Evolutionary conservation across 2,113 vertebrate species (phyloP).

Genomic region (Climacteris rufus): DNA sequence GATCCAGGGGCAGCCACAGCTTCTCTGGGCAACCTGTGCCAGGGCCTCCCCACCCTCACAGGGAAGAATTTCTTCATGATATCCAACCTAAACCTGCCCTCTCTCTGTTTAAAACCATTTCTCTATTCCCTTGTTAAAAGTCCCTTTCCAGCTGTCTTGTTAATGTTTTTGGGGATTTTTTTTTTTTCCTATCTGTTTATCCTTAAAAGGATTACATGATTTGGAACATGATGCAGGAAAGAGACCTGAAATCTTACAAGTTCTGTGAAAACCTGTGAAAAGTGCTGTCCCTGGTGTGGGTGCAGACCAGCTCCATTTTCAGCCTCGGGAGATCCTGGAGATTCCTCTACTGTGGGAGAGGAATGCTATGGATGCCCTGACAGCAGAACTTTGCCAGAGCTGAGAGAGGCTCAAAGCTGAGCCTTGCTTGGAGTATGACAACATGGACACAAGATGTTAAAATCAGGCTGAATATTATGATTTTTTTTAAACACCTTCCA

Average conservation of each 20-base stretch:
- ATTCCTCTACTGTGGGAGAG: fast-evolving
- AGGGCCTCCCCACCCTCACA: background rate
- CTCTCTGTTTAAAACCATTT: background rate
- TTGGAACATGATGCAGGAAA: background rate
- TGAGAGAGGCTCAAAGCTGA: background rate
- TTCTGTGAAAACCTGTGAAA: background rate
- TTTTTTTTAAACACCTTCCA: background rate
- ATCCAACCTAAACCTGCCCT: background rate
- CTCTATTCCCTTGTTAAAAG: background rate
- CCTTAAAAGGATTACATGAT: background rate
- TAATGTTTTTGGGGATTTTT: too few species aligned
- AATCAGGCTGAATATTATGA: background rate
- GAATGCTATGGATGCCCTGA: fast-evolving
- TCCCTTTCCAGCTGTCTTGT: background rate
- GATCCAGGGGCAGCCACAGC: background rate
- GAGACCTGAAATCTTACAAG: background rate
- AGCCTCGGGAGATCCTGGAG: background rate
- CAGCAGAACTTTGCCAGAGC: background rate
- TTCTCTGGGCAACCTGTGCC: background rate
- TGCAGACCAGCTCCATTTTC: background rate
- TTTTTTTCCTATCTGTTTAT: background rate
- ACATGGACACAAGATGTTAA: background rate
- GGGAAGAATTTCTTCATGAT: background rate
- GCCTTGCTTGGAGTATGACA: background rate
- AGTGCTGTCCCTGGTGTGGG: background rate